Conservation (phyloP, 2,888 invertebrate species). For the Gisinianus flammeolus region DNA sequence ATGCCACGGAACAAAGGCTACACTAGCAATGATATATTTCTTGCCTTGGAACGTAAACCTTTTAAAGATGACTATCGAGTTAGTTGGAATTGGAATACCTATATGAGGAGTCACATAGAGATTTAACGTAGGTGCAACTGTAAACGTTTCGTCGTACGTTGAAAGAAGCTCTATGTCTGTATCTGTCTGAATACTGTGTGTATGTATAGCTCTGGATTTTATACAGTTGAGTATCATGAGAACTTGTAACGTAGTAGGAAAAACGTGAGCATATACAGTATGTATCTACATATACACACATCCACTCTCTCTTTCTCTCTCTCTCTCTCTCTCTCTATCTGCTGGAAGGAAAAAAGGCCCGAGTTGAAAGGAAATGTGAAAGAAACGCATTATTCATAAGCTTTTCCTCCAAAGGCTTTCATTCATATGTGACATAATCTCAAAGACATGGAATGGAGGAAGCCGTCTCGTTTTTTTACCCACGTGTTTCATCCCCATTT, state of each 20-base stretch:
- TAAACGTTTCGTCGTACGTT: neutral
- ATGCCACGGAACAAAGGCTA: neutral
- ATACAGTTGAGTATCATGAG: too few relatives aligned
- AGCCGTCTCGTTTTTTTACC: conserved; percentile 30
- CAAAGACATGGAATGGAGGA: conserved; percentile 25
- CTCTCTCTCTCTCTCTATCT: conserved; percentile 8
- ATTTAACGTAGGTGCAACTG: neutral
- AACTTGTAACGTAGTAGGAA: too few relatives aligned
- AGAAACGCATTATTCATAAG: conserved; percentile 40
- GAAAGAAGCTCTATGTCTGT: neutral
- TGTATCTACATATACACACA: too few relatives aligned
- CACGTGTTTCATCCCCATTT: conserved; percentile 32
- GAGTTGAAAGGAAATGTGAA: conserved; percentile 21
- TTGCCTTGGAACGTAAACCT: neutral
- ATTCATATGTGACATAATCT: conserved; percentile 41
- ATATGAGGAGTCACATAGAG: neutral
- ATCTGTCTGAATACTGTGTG: too few relatives aligned
- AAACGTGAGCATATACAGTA: too few relatives aligned
- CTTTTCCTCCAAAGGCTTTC: conserved; percentile 36
- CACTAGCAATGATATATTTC: neutral
- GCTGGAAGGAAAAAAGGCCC: conserved; percentile 3
- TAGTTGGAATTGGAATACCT: too few relatives aligned
- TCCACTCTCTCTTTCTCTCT: neutral
- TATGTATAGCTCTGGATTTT: too few relatives aligned
- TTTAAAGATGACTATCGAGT: neutral